Conservation (phyloP, 2,797 vertebrate species). For the Pterois miles region DNA sequence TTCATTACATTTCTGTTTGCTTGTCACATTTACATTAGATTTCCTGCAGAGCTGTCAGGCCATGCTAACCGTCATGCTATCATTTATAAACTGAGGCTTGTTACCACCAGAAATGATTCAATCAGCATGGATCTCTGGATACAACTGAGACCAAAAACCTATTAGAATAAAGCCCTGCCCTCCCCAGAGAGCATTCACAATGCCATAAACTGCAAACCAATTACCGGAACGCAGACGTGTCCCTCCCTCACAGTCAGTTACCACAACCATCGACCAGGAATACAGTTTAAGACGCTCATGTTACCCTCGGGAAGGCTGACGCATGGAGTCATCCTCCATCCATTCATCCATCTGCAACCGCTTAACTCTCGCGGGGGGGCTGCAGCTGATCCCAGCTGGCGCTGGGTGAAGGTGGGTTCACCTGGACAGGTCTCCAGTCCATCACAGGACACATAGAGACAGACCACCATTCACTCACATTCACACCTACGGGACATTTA, state of each 20-base stretch:
- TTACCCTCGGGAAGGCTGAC: not conserved
- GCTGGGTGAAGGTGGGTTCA: too few species aligned
- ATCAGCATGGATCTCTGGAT: conserved; percentile 18
- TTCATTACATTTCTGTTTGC: conserved; percentile 19
- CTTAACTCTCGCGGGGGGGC: too few species aligned
- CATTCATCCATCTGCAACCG: too few species aligned
- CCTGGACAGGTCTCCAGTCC: too few species aligned
- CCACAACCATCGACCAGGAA: not conserved
- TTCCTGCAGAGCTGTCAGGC: conserved; percentile 4
- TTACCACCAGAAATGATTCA: conserved; percentile 21
- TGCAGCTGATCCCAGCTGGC: too few species aligned
- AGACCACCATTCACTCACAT: too few species aligned
- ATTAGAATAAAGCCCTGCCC: conserved; percentile 16
- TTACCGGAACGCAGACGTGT: conserved; percentile 47
- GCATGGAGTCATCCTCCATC: not conserved
- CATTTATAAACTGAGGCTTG: not conserved
- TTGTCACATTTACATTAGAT: conserved; percentile 9
- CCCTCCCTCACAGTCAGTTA: not conserved
- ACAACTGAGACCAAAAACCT: conserved; percentile 21
- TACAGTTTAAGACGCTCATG: not conserved
- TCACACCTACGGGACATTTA: too few species aligned
- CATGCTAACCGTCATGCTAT: not conserved
- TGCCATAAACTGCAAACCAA: conserved; percentile 39
- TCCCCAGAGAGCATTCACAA: conserved; percentile 35
- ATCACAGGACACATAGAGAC: too few species aligned